phyloP scores from a whole-genome alignment of 2,888 invertebrate genomes.

The Synergus japonicus region DNA sequence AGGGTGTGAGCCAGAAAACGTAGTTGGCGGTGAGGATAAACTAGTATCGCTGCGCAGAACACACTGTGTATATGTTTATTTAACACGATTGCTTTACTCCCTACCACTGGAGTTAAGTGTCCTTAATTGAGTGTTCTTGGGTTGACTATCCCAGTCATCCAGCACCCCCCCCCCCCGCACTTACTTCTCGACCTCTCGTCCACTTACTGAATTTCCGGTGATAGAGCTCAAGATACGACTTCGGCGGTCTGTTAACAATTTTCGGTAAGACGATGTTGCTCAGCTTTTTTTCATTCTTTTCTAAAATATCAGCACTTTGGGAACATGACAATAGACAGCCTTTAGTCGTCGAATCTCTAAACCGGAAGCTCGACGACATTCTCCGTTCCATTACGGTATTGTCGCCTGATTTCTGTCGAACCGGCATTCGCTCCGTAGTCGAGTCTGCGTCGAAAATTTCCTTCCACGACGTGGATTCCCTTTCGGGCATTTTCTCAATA shows the following conservation, averaged over 20 bases:
- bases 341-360: slow-evolving; percentile 38
- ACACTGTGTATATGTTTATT: too few species aligned
- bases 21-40: too few species aligned
- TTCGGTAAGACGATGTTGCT: slow-evolving; percentile 53
- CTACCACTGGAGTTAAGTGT: too few species aligned
- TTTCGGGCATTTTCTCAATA: slow-evolving; percentile 6
- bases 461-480: slow-evolving; percentile 12
- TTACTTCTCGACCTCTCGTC: too few species aligned
- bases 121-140: too few species aligned
- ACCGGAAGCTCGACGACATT: slow-evolving; percentile 49
- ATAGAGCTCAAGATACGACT: slow-evolving; percentile 66
- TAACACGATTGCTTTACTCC: too few species aligned
- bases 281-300: slow-evolving; percentile 62
- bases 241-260: slow-evolving; percentile 52
- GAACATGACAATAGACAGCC: slow-evolving; percentile 16
- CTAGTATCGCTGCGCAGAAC: too few species aligned
- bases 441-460: slow-evolving; percentile 5
- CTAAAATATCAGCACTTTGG: slow-evolving; percentile 10
- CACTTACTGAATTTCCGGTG: slow-evolving; percentile 58
- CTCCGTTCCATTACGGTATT: background rate
- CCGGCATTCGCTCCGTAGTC: background rate
- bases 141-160: too few species aligned
- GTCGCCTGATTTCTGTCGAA: slow-evolving; percentile 16
- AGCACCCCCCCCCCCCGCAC: too few species aligned
- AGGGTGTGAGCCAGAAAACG: too few species aligned